phyloP scores from a whole-genome alignment of 2,888 invertebrate species.

The Camponotus fellah region DNA sequence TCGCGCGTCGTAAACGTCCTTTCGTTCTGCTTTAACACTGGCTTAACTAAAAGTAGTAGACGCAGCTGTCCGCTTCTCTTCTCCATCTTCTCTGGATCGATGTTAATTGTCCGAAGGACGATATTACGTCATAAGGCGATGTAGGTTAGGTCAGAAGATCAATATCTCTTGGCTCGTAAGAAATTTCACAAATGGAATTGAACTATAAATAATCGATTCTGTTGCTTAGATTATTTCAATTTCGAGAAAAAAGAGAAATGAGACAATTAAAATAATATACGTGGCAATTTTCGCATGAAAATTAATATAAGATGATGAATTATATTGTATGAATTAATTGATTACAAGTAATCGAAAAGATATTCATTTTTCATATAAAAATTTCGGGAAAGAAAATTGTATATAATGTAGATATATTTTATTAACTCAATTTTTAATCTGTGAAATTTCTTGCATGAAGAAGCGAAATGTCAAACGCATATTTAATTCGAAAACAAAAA shows the following conservation, averaged over 20 bases:
- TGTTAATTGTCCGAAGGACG: slow-evolving; percentile 60
- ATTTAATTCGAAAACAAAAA: background rate
- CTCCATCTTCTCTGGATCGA: slow-evolving; percentile 49
- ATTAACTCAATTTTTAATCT: background rate
- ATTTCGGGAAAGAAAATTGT: background rate
- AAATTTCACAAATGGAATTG: background rate
- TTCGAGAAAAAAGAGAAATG: background rate
- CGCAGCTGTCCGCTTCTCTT: slow-evolving; percentile 62
- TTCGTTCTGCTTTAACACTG: slow-evolving; percentile 75
- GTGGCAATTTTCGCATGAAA: background rate
- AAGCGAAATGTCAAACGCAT: background rate
- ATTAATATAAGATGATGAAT: background rate
- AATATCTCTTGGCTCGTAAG: background rate
- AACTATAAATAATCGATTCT: background rate
- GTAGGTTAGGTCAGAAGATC: background rate
- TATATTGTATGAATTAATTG: slow-evolving; percentile 14
- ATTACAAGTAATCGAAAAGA: background rate
- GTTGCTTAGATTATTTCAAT: background rate
- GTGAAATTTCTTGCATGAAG: background rate
- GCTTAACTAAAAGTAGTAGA: slow-evolving; percentile 73
- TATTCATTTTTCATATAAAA: background rate
- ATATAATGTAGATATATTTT: background rate
- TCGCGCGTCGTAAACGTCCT: slow-evolving; percentile 82
- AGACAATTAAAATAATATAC: background rate
- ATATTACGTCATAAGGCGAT: slow-evolving; percentile 16